These are phyloP conservation scores for Aporrectodea caliginosa DNA, from an alignment of 1,140 invertebrate species.

Conservation along the genomic window DNA sequence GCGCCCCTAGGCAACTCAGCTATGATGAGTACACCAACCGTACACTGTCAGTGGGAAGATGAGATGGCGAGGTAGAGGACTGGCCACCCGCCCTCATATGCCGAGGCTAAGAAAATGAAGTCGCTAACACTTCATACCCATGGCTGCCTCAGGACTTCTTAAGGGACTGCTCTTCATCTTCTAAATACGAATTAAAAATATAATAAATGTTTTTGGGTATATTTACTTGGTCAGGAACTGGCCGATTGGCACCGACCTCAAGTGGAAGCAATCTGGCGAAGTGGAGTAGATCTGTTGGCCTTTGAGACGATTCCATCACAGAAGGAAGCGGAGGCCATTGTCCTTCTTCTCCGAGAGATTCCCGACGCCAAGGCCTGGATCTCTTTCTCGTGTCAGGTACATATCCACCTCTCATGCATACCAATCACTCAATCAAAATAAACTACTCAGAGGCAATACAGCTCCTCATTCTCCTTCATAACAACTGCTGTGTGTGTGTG, in stretches of 20 bases:
- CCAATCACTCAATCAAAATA: neutral
- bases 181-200: neutral
- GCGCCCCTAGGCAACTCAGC: too few relatives aligned
- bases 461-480: too few relatives aligned
- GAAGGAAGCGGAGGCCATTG: constrained; percentile 74
- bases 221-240: constrained; percentile 57
- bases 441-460: too few relatives aligned
- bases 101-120: too few relatives aligned
- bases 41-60: too few relatives aligned
- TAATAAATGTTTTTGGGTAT: neutral
- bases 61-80: too few relatives aligned
- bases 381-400: constrained; percentile 75
- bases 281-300: constrained; percentile 75
- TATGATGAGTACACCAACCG: too few relatives aligned
- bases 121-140: too few relatives aligned
- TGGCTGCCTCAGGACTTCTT: too few relatives aligned
- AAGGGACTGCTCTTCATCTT: too few relatives aligned
- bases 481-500: too few relatives aligned
- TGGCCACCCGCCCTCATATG: too few relatives aligned
- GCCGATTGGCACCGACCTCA: constrained; percentile 75
- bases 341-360: constrained; percentile 71
- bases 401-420: neutral
- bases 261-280: constrained; percentile 69
- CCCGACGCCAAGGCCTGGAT: constrained; percentile 73
- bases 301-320: constrained; percentile 84